A percentile compares a stretch with the other conserved stretches of the same genome.
These are phyloP conservation scores for Tinea trinotella DNA, from an alignment of 2,888 invertebrate species.

Conservation along the genomic window DNA sequence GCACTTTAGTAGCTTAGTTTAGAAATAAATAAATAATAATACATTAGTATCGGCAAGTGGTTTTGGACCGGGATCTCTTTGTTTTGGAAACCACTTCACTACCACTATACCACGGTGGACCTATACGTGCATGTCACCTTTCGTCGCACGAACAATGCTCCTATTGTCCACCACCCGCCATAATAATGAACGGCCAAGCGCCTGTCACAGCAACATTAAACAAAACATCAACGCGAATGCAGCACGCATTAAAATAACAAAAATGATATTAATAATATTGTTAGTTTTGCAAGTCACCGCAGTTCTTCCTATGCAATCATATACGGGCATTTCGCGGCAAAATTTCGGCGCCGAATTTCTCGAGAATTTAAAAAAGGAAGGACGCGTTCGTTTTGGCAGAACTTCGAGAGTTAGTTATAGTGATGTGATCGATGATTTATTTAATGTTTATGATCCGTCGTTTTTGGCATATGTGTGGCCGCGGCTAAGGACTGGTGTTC, in stretches of 20 bases:
- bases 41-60: too few relatives aligned
- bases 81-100: too few relatives aligned
- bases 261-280: slow-evolving; percentile 1
- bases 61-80: too few relatives aligned
- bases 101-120: too few relatives aligned
- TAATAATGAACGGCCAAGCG: neutral
- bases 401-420: slow-evolving; percentile 15
- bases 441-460: slow-evolving; percentile 56
- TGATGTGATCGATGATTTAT: slow-evolving; percentile 50
- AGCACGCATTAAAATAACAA: slow-evolving; percentile 6
- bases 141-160: too few relatives aligned
- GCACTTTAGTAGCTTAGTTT: too few relatives aligned
- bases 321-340: slow-evolving; percentile 10
- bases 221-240: neutral
- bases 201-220: neutral
- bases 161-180: neutral
- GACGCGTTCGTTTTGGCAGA: neutral
- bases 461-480: slow-evolving; percentile 62
- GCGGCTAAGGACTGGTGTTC: slow-evolving; percentile 49
- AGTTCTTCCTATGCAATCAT: slow-evolving; percentile 1
- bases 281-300: neutral
- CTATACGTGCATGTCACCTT: too few relatives aligned
- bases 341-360: slow-evolving; percentile 14
- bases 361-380: slow-evolving; percentile 10
- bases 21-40: too few relatives aligned